phyloP scores from a whole-genome alignment of 2,113 vertebrate genomes.

The Bos indicus region DNA sequence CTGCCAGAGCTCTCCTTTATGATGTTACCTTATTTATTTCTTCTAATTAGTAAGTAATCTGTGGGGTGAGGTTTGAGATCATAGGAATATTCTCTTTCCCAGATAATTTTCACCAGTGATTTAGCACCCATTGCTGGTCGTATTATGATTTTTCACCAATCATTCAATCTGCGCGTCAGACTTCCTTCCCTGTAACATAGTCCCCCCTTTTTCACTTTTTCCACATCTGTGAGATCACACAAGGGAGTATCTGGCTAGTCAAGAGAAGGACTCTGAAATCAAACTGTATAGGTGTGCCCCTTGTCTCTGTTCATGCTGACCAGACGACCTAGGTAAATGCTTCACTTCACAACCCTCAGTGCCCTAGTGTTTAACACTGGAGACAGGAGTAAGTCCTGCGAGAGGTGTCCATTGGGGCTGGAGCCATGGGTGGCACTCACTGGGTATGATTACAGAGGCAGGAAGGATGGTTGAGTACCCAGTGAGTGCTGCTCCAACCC shows the following conservation, averaged over 20 bases:
- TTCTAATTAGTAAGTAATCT: background rate
- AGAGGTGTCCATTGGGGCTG: accelerated
- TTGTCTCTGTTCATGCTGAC: background rate
- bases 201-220: background rate
- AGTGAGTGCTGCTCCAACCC: background rate
- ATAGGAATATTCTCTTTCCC: background rate
- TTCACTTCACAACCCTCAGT: background rate
- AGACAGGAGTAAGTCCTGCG: accelerated
- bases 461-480: background rate
- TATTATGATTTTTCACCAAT: background rate
- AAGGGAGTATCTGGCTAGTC: background rate
- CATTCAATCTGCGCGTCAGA: background rate
- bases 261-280: background rate
- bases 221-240: background rate
- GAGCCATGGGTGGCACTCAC: background rate
- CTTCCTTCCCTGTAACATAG: background rate
- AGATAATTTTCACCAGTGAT: background rate
- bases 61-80: background rate
- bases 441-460: background rate
- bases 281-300: background rate
- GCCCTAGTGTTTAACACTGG: background rate
- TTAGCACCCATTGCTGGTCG: background rate
- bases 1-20: background rate
- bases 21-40: background rate
- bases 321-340: background rate